Evolutionary conservation across 1,140 invertebrate species (phyloP).

Genomic region (Phthorimaea operculella): DNA sequence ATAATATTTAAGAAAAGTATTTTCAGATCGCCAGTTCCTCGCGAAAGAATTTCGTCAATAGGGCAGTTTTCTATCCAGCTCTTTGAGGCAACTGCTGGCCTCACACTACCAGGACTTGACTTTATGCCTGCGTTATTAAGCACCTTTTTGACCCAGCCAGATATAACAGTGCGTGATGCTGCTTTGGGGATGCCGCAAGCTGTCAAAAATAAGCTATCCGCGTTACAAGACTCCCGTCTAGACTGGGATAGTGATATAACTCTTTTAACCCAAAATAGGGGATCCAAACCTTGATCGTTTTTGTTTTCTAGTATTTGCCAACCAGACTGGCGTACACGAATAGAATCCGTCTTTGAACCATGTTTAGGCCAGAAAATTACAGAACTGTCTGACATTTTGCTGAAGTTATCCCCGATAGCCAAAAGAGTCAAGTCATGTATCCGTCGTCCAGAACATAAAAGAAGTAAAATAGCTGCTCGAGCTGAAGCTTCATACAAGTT

Average conservation of each 20-base stretch:
- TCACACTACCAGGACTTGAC: conserved; percentile 21
- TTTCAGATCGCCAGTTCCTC: conserved; percentile 25
- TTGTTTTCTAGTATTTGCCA: not conserved
- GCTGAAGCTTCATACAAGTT: conserved; percentile 15
- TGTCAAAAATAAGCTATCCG: not conserved
- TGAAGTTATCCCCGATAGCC: not conserved
- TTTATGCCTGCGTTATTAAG: not conserved
- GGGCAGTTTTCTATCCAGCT: conserved; percentile 17
- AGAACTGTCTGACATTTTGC: not conserved
- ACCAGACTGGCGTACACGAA: no score
- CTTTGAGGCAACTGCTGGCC: conserved; percentile 24
- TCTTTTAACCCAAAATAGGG: conserved; percentile 2
- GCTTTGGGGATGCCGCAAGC: not conserved
- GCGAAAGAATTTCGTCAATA: conserved; percentile 22
- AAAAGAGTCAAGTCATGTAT: conserved; percentile 24
- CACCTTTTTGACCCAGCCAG: not conserved
- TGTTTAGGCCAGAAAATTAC: not conserved
- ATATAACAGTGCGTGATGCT: conserved; percentile 2
- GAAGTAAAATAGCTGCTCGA: conserved; percentile 17
- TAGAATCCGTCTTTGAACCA: no score
- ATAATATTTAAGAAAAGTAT: conserved; percentile 26
- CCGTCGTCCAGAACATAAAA: conserved; percentile 15
- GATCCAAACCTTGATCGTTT: not conserved
- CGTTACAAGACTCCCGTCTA: not conserved
- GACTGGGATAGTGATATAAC: not conserved